Conservation (phyloP, 2,888 invertebrate genomes). For the Patella caerulea region DNA sequence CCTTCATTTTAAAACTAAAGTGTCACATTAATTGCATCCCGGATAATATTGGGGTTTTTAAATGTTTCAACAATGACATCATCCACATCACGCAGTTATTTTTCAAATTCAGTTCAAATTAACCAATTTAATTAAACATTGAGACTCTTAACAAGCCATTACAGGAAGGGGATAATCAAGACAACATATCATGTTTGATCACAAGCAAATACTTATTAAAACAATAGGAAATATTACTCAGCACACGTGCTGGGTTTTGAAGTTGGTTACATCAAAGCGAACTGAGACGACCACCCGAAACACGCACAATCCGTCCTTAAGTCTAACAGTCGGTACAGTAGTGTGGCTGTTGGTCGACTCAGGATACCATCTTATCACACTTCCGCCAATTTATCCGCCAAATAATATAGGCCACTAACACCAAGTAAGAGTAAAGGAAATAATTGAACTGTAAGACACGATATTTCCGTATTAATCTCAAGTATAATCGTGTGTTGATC, state of each 20-base stretch:
- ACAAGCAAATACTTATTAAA: neutral
- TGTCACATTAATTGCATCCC: too few species aligned
- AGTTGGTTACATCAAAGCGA: neutral
- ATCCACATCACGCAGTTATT: too few species aligned
- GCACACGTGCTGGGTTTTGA: neutral
- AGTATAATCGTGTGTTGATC: neutral
- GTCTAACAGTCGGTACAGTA: neutral
- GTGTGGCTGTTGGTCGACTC: neutral
- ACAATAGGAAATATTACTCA: conserved; percentile 2
- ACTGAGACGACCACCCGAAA: neutral
- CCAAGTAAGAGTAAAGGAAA: conserved; percentile 13
- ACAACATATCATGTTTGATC: too few species aligned
- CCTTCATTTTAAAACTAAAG: too few species aligned
- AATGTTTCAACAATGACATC: too few species aligned
- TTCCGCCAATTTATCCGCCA: conserved; percentile 15
- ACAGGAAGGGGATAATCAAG: too few species aligned
- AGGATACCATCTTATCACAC: neutral
- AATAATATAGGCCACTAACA: conserved; percentile 15
- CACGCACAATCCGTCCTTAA: neutral
- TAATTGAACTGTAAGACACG: conserved; percentile 13
- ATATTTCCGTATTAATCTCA: conserved; percentile 10
- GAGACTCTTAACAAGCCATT: too few species aligned
- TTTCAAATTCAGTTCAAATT: too few species aligned
- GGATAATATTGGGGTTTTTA: too few species aligned
- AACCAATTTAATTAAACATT: too few species aligned